Conservation (phyloP, 2,113 vertebrate genomes). For the Pseudorhombus dupliciocellatus region DNA sequence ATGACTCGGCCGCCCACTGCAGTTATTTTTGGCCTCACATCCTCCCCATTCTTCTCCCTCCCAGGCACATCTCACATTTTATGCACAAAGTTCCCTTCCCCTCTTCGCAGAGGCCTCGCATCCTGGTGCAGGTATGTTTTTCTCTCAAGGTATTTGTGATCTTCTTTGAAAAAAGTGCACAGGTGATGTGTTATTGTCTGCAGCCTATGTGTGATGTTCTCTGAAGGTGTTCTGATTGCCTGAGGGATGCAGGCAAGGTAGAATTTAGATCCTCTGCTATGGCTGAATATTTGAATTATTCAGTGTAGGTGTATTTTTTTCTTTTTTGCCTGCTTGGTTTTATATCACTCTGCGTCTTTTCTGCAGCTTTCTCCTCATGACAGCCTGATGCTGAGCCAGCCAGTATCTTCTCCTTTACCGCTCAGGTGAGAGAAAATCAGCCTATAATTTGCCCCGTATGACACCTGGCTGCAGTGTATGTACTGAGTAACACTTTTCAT, state of each 20-base stretch:
- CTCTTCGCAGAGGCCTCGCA: conserved; percentile 95
- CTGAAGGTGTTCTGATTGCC: conserved; percentile 1
- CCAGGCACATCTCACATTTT: conserved; percentile 96
- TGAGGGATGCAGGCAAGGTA: neutral
- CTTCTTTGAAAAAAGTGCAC: too few relatives aligned
- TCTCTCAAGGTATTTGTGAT: neutral
- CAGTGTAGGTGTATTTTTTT: conserved; percentile 5
- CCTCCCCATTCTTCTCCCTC: conserved; percentile 51
- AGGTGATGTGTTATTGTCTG: neutral
- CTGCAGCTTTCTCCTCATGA: conserved; percentile 95
- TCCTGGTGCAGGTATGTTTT: conserved; percentile 91
- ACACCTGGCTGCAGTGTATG: neutral
- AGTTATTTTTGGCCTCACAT: conserved; percentile 52
- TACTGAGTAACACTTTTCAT: neutral
- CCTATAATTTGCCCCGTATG: neutral
- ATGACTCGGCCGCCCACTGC: conserved; percentile 17
- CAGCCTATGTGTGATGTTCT: neutral
- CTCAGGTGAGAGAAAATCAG: conserved; percentile 84
- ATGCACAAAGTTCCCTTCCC: conserved; percentile 99
- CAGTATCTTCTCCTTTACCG: conserved; percentile 94
- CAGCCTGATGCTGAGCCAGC: conserved; percentile 96
- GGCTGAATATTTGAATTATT: conserved; percentile 32
- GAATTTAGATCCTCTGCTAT: conserved; percentile 25
- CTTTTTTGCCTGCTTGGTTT: conserved; percentile 16
- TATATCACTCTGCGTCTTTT: conserved; percentile 45